These are phyloP conservation scores for Paradoxurus hermaphroditus DNA, from an alignment of 2,113 vertebrate species.

Conservation along the genomic window DNA sequence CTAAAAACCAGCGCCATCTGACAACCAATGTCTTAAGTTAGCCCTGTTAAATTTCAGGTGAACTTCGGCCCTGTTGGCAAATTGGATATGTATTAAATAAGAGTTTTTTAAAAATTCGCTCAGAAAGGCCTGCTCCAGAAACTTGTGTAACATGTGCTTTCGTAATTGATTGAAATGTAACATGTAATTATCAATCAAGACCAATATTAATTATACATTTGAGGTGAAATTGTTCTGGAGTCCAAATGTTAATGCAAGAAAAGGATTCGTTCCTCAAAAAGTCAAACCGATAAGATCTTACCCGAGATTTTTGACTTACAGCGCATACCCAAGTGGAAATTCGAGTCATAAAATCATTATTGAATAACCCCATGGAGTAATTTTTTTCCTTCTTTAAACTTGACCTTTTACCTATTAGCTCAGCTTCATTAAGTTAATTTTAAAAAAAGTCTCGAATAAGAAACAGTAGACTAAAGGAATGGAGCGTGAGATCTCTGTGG, in stretches of 20 bases:
- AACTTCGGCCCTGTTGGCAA: neutral
- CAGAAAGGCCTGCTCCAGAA: neutral
- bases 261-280: neutral
- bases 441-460: neutral
- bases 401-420: neutral
- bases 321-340: neutral
- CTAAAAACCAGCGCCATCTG: neutral
- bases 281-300: conserved; percentile 17
- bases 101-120: neutral
- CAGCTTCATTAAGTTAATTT: neutral
- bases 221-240: neutral
- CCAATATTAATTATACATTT: neutral
- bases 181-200: neutral
- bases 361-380: neutral
- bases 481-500: neutral
- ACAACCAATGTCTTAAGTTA: neutral
- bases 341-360: conserved; percentile 1
- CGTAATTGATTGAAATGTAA: neutral
- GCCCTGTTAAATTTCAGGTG: neutral
- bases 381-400: conserved; percentile 12
- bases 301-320: conserved; percentile 8
- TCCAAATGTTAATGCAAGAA: neutral
- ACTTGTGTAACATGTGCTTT: neutral
- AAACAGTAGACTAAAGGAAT: neutral
- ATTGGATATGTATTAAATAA: neutral